Evolutionary conservation across 2,888 invertebrate genomes (phyloP).

Genomic region (Aleiodes testaceus): DNA sequence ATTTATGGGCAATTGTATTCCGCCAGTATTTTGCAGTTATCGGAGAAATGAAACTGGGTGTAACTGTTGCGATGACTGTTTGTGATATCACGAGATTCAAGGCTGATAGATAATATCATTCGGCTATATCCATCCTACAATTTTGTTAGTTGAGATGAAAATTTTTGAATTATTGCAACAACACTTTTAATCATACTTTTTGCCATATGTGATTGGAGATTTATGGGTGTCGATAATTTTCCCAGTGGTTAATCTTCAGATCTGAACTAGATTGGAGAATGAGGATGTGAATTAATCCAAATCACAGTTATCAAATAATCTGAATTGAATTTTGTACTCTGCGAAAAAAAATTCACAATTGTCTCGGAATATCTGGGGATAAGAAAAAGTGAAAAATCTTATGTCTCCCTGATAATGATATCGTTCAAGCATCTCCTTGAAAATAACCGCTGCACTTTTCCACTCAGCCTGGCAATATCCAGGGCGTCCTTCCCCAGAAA

Average conservation of each 20-base stretch:
- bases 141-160: conserved; percentile 24
- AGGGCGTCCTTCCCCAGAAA: conserved; percentile 2
- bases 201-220: not conserved
- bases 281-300: no score
- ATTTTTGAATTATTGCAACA: conserved; percentile 33
- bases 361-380: not conserved
- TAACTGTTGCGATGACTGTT: conserved; percentile 14
- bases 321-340: no score
- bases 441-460: conserved; percentile 50
- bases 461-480: conserved; percentile 34
- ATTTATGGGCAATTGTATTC: conserved; percentile 44
- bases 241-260: no score
- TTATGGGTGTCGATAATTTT: no score
- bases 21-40: conserved; percentile 10
- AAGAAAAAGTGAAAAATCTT: not conserved
- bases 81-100: conserved; percentile 11
- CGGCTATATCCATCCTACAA: conserved; percentile 1
- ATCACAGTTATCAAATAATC: no score
- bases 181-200: conserved; percentile 28
- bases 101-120: not conserved
- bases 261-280: no score
- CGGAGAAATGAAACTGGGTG: not conserved
- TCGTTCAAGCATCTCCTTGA: conserved; percentile 38
- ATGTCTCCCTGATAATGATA: conserved; percentile 26
- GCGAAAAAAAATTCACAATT: no score